A percentile compares a stretch with the other conserved stretches of the same genome.
Evolutionary conservation across 2,797 vertebrate genomes (phyloP).

Genomic region (Spea hammondii): DNA sequence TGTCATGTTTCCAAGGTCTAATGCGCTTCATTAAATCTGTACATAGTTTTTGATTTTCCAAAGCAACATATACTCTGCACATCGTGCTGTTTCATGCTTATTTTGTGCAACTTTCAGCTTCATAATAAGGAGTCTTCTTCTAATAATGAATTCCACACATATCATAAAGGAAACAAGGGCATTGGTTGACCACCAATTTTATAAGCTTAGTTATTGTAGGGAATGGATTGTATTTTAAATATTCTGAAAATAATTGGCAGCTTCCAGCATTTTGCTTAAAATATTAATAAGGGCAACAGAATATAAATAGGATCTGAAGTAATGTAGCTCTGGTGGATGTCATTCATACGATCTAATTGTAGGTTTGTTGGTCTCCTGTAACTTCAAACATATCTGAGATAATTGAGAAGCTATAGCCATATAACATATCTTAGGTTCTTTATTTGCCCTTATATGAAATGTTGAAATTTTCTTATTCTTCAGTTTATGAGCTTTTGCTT

Average conservation of each 20-base stretch:
- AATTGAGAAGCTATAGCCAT: conserved; percentile 47
- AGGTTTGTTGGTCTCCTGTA: conserved; percentile 61
- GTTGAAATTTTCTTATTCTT: background rate
- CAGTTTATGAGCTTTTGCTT: no score
- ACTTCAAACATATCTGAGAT: conserved; percentile 54
- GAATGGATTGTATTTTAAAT: conserved; percentile 56
- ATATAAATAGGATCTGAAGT: conserved; percentile 63
- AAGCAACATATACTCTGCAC: conserved; percentile 38
- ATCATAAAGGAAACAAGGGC: conserved; percentile 50
- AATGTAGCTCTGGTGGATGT: conserved; percentile 56
- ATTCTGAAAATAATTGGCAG: conserved; percentile 58
- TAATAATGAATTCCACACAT: conserved; percentile 55
- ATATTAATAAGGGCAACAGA: conserved; percentile 66
- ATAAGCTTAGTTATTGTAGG: conserved; percentile 51
- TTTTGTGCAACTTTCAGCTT: conserved; percentile 54
- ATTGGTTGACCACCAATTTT: conserved; percentile 52
- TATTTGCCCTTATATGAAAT: conserved; percentile 33
- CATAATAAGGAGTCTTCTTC: conserved; percentile 54
- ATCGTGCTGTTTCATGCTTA: conserved; percentile 36
- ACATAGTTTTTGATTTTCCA: conserved; percentile 4
- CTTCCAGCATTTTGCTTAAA: conserved; percentile 62
- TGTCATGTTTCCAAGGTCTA: conserved; percentile 42
- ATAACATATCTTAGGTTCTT: conserved; percentile 29
- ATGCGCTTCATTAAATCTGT: conserved; percentile 39
- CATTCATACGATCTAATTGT: conserved; percentile 59